A percentile compares a stretch with the other conserved stretches of the same genome.
phyloP scores from a whole-genome alignment of 2,113 vertebrate genomes.

The Cryptomyrus ogoouensis region DNA sequence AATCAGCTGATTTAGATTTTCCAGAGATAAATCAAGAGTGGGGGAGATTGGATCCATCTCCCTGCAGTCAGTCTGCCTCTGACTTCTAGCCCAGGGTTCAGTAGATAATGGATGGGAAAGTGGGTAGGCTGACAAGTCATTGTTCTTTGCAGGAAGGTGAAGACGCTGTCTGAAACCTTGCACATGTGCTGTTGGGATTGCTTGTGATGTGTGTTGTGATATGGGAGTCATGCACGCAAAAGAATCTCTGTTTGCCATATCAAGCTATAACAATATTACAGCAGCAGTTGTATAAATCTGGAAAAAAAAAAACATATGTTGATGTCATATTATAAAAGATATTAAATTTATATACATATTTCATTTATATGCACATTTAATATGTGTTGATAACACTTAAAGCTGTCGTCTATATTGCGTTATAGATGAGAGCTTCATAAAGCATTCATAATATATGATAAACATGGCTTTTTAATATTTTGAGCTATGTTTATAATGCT shows the following conservation, averaged over 20 bases:
- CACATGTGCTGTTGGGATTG: constrained; percentile 59
- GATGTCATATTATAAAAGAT: background rate
- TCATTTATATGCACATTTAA: background rate
- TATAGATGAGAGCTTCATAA: background rate
- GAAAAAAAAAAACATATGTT: background rate
- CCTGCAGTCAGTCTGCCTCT: background rate
- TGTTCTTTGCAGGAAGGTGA: constrained; percentile 41
- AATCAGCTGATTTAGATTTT: constrained; percentile 72
- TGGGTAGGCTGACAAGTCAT: constrained; percentile 44
- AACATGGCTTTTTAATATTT: background rate
- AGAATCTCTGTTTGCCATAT: background rate
- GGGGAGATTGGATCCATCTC: constrained; percentile 29
- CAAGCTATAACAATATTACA: background rate
- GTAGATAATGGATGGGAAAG: background rate
- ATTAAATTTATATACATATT: background rate
- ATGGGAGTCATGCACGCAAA: constrained; percentile 44
- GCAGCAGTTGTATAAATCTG: background rate
- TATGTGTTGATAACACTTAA: background rate
- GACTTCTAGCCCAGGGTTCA: background rate
- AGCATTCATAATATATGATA: background rate
- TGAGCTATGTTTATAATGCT: background rate
- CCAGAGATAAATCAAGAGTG: constrained; percentile 62
- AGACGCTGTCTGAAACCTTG: constrained; percentile 26
- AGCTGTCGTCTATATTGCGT: background rate
- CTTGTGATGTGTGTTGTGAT: constrained; percentile 57